These are phyloP conservation scores for Lepus oiostolus DNA, from an alignment of 2,797 vertebrate species.

Conservation along the genomic window DNA sequence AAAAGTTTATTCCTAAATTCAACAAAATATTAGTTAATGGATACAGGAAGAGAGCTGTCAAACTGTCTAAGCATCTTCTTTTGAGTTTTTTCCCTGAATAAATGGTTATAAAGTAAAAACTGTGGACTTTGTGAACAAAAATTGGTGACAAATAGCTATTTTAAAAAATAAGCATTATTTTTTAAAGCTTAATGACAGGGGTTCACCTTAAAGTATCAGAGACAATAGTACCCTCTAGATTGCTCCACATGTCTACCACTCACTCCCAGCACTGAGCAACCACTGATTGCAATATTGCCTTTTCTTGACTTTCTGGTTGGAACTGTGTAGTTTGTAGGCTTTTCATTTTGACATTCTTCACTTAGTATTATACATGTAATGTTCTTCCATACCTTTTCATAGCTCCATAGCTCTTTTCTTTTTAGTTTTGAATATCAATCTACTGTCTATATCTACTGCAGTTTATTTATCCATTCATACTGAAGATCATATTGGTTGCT, in stretches of 20 bases:
- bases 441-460: background rate
- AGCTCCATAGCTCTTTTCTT: background rate
- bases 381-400: background rate
- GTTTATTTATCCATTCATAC: slow-evolving; percentile 25
- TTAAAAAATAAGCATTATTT: background rate
- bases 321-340: background rate
- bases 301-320: background rate
- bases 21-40: slow-evolving; percentile 10
- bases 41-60: background rate
- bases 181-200: background rate
- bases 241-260: background rate
- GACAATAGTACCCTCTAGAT: background rate
- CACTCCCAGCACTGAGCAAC: background rate
- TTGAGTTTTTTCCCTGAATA: slow-evolving; percentile 55
- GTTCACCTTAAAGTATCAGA: background rate
- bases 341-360: background rate
- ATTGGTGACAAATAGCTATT: background rate
- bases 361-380: background rate
- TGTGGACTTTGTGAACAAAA: slow-evolving; percentile 45
- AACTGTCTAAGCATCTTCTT: slow-evolving; percentile 18
- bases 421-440: background rate
- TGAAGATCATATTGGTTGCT: background rate
- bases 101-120: slow-evolving; percentile 15
- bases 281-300: background rate
- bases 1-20: slow-evolving; percentile 46